Evolutionary conservation across 2,113 vertebrate species (phyloP).

Genomic region (Zapornia atra): DNA sequence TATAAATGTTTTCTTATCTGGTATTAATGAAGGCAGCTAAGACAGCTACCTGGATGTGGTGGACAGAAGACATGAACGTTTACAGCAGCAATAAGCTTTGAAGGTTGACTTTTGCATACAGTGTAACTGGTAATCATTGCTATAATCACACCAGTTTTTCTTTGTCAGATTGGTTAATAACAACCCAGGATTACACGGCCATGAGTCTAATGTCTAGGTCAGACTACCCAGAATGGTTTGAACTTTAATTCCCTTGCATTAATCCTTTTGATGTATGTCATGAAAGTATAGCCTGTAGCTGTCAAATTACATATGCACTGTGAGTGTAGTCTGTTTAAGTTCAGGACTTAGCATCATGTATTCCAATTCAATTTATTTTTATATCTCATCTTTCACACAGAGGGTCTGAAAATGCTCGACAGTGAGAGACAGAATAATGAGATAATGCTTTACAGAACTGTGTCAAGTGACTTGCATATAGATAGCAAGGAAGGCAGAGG

Average conservation of each 20-base stretch:
- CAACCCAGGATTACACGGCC: not conserved
- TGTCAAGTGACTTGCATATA: constrained; percentile 48
- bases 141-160: not conserved
- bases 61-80: not conserved
- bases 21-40: not conserved
- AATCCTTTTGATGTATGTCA: constrained; percentile 26
- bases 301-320: constrained; percentile 49
- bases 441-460: constrained; percentile 58
- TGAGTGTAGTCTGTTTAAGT: constrained; percentile 33
- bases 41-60: not conserved
- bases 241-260: not conserved
- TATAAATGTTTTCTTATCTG: not conserved
- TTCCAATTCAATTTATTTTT: constrained; percentile 66
- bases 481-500: constrained; percentile 1
- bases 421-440: constrained; percentile 64
- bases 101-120: not conserved
- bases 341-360: constrained; percentile 41
- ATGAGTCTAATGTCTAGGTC: not conserved
- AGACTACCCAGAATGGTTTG: not conserved
- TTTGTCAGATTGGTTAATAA: not conserved
- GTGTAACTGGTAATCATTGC: not conserved
- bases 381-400: constrained; percentile 49
- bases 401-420: constrained; percentile 43
- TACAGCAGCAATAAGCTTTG: not conserved
- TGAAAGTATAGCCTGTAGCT: constrained; percentile 43